Evolutionary conservation across 2,888 invertebrate species (phyloP).

Genomic region (Ormyrus thymus): DNA sequence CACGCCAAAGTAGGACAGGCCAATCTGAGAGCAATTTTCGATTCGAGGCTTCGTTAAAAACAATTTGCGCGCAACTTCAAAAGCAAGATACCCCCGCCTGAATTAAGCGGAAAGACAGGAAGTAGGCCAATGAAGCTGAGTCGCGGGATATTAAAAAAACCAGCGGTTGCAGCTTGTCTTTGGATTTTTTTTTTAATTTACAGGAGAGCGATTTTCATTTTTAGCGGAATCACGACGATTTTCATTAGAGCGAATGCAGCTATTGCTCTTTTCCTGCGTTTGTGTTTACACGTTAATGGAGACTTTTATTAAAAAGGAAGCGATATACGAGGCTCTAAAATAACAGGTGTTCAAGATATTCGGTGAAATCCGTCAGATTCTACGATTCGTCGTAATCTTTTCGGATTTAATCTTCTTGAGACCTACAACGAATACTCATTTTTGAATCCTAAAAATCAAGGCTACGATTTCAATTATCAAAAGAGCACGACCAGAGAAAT

Average conservation of each 20-base stretch:
- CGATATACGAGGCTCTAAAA: not conserved
- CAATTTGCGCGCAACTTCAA: constrained; percentile 23
- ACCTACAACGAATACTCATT: too few species aligned
- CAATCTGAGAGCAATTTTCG: constrained; percentile 44
- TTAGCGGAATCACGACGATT: not conserved
- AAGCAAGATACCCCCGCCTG: not conserved
- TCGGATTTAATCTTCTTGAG: too few species aligned
- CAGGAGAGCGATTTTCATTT: too few species aligned
- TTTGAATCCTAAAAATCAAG: not conserved
- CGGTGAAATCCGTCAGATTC: too few species aligned
- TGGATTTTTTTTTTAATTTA: too few species aligned
- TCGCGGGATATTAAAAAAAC: not conserved
- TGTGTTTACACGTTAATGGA: not conserved
- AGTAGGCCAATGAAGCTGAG: not conserved
- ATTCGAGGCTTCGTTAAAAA: constrained; percentile 39
- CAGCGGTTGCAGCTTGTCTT: too few species aligned
- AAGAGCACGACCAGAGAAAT: constrained; percentile 12
- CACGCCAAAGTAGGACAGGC: not conserved
- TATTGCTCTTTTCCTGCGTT: not conserved
- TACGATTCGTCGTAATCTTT: too few species aligned
- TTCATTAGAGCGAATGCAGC: not conserved
- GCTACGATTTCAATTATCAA: constrained; percentile 23
- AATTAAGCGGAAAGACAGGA: constrained; percentile 16
- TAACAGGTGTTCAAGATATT: too few species aligned
- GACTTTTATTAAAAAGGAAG: not conserved